Evolutionary conservation across 1,140 invertebrate species (phyloP), one percentile per base, ranked within the genome.

Genomic region (Idris sp.): DNA sequence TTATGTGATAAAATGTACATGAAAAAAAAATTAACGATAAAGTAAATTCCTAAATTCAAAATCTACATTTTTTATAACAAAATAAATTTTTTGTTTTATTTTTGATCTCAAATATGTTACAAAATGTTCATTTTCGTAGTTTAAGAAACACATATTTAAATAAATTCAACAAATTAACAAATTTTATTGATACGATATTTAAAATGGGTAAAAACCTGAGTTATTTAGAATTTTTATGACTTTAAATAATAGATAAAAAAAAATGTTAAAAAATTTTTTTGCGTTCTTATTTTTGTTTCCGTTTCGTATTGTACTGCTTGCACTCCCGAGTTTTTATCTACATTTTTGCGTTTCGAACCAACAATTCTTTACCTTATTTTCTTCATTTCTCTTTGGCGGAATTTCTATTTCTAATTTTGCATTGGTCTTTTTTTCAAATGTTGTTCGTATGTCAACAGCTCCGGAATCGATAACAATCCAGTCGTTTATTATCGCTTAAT

Each of bases 401-500:
- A 72, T 74, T 71, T 58, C 48, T 51, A 74, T 36, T 33, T 19
- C 41, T 18, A 8, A 33, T 26, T 59, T 54, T 28, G 28, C 9
- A 22, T 51, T 18, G 41, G 14, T n/a, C n/a, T 15, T 5, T 5
- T 19, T 61, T 59, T 67, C 48, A 72, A 56, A 49, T 28, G 13
- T 40, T 49, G 19, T 72, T 40, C 49, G 65, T 84, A 84, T 89
- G 86, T 89, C 90, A 79, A 84, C 86, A 97, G 96, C 89, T 97
- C 96, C 84, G 96, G 96, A 49, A 98, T 98, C 84, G 95, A 97
- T 86, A 95, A 95, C 85, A 97, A 97, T 88, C 96, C 96, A 16
- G 96, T 94, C 64, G 96, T 98, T 64, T 97, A 96, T 90, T 97
- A 97, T 87, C 93, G 93, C 41, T 88, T 98, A 83, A 97, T 98